Percentiles rank a stretch among this genome's conserved stretches.
phyloP scores from a whole-genome alignment of 1,140 invertebrate genomes.

The Pogonomyrmex barbatus region DNA sequence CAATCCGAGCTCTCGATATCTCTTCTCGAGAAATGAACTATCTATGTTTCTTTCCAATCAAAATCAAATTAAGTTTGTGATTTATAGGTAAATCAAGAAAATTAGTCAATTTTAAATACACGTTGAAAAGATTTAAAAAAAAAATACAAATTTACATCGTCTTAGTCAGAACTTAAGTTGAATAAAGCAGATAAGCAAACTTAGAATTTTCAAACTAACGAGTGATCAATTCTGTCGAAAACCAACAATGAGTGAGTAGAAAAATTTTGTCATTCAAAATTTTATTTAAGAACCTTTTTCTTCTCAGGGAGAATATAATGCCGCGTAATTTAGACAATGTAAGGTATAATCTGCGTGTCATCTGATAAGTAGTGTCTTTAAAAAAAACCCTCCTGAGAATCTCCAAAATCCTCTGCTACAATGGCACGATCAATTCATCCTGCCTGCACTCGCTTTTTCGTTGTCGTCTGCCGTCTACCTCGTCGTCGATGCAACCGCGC shows the following conservation, averaged over 20 bases:
- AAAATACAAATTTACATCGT: not conserved
- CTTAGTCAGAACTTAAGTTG: not conserved
- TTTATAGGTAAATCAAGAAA: not conserved
- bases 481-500: slow-evolving; percentile 23
- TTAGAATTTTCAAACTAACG: not conserved
- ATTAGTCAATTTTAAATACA: not conserved
- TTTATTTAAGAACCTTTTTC: not conserved
- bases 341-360: slow-evolving; percentile 55
- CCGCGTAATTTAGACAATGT: slow-evolving; percentile 44
- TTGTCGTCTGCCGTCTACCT: slow-evolving; percentile 14
- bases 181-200: not conserved
- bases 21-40: not conserved
- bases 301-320: not conserved
- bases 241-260: not conserved
- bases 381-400: slow-evolving; percentile 42
- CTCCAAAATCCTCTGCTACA: slow-evolving; percentile 49
- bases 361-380: slow-evolving; percentile 52
- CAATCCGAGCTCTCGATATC: not conserved
- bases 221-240: too few species aligned
- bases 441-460: slow-evolving; percentile 44
- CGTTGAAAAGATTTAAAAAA: not conserved
- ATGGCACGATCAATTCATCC: slow-evolving; percentile 57
- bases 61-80: not conserved
- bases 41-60: not conserved
- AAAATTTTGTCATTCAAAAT: not conserved